A percentile compares a stretch with the other conserved stretches of the same genome.
phyloP scores from a whole-genome alignment of 2,113 vertebrate species.

The Sclerurus mexicanus region DNA sequence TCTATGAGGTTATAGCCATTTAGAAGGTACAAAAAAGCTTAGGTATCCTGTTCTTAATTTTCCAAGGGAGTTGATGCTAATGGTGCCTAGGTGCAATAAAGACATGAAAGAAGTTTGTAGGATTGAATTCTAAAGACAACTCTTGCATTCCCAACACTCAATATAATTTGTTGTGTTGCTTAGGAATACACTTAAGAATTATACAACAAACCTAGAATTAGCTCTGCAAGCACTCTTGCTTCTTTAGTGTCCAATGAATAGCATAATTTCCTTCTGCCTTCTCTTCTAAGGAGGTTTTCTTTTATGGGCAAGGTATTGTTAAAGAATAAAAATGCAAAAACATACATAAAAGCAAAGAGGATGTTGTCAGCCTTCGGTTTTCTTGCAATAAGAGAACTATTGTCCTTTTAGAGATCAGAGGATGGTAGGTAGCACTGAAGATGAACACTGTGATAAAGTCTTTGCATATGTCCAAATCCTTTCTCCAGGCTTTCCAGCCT shows the following conservation, averaged over 20 bases:
- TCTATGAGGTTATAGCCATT: background rate
- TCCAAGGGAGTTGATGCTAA: background rate
- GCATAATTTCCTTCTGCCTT: background rate
- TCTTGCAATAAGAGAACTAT: background rate
- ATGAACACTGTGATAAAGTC: background rate
- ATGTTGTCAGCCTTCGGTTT: background rate
- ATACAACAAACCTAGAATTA: background rate
- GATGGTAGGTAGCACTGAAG: background rate
- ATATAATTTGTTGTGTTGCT: background rate
- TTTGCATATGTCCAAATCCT: background rate
- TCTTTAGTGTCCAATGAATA: background rate
- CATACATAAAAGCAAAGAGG: background rate
- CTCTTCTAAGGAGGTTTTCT: background rate
- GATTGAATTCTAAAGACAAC: background rate
- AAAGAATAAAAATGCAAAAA: background rate
- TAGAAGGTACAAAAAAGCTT: background rate
- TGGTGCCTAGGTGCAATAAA: background rate
- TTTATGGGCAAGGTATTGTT: background rate
- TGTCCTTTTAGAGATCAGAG: background rate
- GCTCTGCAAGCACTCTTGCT: background rate
- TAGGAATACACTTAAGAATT: background rate
- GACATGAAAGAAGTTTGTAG: background rate
- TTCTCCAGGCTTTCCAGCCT: background rate
- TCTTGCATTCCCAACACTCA: background rate
- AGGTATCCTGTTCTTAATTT: background rate